Percentiles rank a stretch among this genome's conserved stretches.
Evolutionary conservation across 1,140 invertebrate genomes (phyloP).

Genomic region (Drosophila auraria): DNA sequence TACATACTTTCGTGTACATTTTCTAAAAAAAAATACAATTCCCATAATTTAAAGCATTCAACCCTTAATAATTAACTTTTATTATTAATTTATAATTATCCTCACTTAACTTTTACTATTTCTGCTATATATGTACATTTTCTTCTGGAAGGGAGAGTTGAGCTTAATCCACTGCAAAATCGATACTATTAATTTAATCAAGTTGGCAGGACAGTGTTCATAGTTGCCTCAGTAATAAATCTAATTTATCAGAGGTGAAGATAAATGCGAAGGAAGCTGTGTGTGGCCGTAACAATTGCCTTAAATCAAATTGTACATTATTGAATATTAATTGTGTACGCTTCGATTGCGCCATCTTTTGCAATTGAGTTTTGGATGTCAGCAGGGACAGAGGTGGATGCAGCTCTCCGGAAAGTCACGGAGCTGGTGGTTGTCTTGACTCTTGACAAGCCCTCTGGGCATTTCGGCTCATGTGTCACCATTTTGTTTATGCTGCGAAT

Average conservation of each 20-base stretch:
- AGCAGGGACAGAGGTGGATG: background rate
- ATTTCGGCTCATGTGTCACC: conserved; percentile 44
- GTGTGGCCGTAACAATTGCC: conserved; percentile 10
- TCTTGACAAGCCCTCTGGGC: conserved; percentile 43
- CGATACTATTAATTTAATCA: conserved; percentile 9
- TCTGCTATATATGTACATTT: too few species aligned
- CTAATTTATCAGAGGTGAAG: conserved; percentile 31
- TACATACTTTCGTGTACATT: too few species aligned
- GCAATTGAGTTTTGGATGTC: conserved; percentile 41
- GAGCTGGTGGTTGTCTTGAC: conserved; percentile 22
- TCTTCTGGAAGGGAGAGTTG: background rate
- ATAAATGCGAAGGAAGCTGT: background rate
- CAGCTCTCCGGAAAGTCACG: background rate
- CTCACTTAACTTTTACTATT: too few species aligned
- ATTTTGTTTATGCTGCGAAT: conserved; percentile 72
- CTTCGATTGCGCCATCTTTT: conserved; percentile 52
- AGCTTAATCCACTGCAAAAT: background rate
- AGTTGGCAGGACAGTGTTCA: background rate
- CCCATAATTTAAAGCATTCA: too few species aligned
- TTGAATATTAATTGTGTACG: conserved; percentile 75
- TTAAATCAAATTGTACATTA: conserved; percentile 59
- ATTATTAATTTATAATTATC: too few species aligned
- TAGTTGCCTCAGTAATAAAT: conserved; percentile 14
- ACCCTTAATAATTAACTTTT: too few species aligned
- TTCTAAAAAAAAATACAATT: too few species aligned